Percentiles rank a stretch among this genome's conserved stretches.
Conservation (phyloP, 2,888 invertebrate species). For the Eumerus sabulonum region DNA sequence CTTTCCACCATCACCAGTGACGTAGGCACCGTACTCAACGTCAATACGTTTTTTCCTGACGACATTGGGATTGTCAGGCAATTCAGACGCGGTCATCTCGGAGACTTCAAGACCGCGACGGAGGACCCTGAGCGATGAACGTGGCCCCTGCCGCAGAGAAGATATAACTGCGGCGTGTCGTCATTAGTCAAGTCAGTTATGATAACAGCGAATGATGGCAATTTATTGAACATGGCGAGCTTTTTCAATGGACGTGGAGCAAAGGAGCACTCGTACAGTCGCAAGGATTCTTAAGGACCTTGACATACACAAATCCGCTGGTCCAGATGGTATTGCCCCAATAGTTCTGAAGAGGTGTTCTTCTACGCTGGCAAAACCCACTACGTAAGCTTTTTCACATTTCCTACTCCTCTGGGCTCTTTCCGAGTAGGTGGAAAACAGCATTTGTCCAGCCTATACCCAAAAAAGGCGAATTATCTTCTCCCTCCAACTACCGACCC, state of each 20-base stretch:
- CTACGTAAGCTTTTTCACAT: no score
- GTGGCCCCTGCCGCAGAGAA: conserved; percentile 97
- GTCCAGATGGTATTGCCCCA: no score
- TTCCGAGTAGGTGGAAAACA: no score
- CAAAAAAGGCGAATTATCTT: no score
- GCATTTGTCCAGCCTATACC: no score
- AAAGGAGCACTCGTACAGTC: conserved; percentile 99
- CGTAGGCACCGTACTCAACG: conserved; percentile 91
- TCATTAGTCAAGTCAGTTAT: conserved; percentile 95
- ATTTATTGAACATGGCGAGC: conserved; percentile 96
- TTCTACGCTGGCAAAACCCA: no score
- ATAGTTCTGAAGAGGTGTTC: no score
- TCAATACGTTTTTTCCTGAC: conserved; percentile 98
- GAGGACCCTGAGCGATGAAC: conserved; percentile 94
- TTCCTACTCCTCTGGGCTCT: no score
- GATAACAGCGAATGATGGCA: conserved; percentile 97
- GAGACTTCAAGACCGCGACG: conserved; percentile 99
- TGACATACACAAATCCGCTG: no score
- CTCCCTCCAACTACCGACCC: no score
- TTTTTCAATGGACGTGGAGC: conserved; percentile 96
- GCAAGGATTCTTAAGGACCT: no score
- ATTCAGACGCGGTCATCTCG: conserved; percentile 99
- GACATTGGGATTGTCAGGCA: conserved; percentile 99
- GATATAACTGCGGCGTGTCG: conserved; percentile 98
- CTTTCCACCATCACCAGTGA: no score